Evolutionary conservation across 1,140 invertebrate genomes (phyloP).

Genomic region (Drosophila ambigua): DNA sequence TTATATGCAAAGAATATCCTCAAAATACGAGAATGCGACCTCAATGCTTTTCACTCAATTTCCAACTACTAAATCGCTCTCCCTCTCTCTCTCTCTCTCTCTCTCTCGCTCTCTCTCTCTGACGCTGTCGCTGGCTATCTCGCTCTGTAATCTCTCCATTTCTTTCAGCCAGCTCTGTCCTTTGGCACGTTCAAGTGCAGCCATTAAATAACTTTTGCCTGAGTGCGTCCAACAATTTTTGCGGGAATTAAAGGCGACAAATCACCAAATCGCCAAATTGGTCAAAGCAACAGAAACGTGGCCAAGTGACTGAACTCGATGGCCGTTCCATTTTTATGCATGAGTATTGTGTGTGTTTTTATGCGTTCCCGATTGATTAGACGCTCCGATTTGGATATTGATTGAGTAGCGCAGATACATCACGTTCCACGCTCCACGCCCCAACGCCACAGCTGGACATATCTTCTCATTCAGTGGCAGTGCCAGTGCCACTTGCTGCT

Average conservation of each 20-base stretch:
- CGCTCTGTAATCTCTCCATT: slow-evolving; percentile 13
- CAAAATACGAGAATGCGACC: slow-evolving; percentile 10
- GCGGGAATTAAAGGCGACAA: slow-evolving; percentile 68
- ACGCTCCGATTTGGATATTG: slow-evolving; percentile 62
- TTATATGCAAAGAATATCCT: slow-evolving; percentile 41
- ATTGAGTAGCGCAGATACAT: slow-evolving; percentile 66
- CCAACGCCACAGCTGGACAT: slow-evolving; percentile 1
- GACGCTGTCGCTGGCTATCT: background rate
- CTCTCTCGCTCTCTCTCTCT: background rate
- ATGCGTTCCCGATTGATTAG: slow-evolving; percentile 47
- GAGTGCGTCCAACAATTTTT: slow-evolving; percentile 63
- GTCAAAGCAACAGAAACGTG: slow-evolving; percentile 65
- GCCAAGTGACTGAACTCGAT: slow-evolving; percentile 43
- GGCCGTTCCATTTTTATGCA: slow-evolving; percentile 14
- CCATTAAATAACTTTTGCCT: slow-evolving; percentile 74
- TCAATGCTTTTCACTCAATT: slow-evolving; percentile 47
- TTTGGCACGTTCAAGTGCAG: slow-evolving; percentile 75
- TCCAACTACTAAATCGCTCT: slow-evolving; percentile 17
- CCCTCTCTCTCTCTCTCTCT: too few species aligned
- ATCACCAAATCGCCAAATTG: slow-evolving; percentile 73
- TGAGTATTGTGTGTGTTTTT: slow-evolving; percentile 24
- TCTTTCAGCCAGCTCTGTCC: slow-evolving; percentile 28
- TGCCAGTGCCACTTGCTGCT: slow-evolving; percentile 1
- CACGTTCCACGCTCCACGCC: slow-evolving; percentile 46
- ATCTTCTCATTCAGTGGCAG: slow-evolving; percentile 22